A percentile compares a stretch with the other conserved stretches of the same genome.
Conservation (phyloP, 2,797 vertebrate genomes). For the Acomys russatus region DNA sequence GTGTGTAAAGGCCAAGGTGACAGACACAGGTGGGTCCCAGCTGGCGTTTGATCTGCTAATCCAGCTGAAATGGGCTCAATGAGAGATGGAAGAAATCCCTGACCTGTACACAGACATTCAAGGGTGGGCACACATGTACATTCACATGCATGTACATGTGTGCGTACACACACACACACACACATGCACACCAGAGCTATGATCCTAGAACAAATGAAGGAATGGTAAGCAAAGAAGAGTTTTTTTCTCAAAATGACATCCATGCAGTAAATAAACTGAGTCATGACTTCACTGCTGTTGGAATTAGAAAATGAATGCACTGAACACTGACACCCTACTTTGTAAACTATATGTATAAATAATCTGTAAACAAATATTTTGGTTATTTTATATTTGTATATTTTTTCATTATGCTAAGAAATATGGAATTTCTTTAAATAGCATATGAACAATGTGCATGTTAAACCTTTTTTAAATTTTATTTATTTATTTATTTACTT, state of each 20-base stretch:
- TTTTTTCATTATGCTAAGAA: constrained; percentile 60
- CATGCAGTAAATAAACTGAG: not conserved
- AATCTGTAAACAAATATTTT: constrained; percentile 10
- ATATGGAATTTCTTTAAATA: not conserved
- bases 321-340: not conserved
- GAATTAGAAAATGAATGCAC: not conserved
- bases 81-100: not conserved
- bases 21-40: not conserved
- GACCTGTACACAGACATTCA: not conserved
- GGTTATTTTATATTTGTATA: constrained; percentile 17
- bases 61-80: not conserved
- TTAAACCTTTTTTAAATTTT: not conserved
- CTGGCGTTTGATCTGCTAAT: not conserved
- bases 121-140: not conserved
- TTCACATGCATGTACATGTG: not conserved
- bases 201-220: constrained; percentile 27
- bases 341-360: not conserved
- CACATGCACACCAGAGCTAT: not conserved
- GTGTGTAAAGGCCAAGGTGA: not conserved
- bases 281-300: not conserved
- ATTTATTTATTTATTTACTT: too few relatives aligned
- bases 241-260: constrained; percentile 57
- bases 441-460: not conserved
- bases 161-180: not conserved
- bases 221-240: not conserved